Percentiles rank a stretch among this genome's conserved stretches.
Evolutionary conservation across 2,888 invertebrate species (phyloP).

Genomic region (Isoperla grammatica): DNA sequence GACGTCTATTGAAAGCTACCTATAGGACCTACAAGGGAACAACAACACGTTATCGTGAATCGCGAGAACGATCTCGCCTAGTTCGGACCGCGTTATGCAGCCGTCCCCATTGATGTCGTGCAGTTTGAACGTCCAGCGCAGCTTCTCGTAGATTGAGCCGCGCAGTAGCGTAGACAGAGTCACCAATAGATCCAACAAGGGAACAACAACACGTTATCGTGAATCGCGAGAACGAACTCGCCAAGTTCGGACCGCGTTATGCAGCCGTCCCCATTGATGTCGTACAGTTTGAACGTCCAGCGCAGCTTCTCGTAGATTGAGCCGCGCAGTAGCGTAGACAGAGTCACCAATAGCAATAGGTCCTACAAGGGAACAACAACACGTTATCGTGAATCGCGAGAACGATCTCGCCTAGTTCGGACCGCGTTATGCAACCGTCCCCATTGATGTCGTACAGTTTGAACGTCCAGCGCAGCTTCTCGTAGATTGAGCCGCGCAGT

Average conservation of each 20-base stretch:
- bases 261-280: constrained; percentile 93
- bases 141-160: constrained; percentile 88
- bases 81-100: constrained; percentile 84
- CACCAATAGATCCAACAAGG: constrained; percentile 93
- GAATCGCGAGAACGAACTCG: constrained; percentile 83
- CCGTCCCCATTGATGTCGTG: constrained; percentile 97
- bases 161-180: constrained; percentile 87
- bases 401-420: too few species aligned
- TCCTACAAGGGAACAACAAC: too few species aligned
- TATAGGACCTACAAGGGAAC: too few species aligned
- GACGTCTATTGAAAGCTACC: too few species aligned
- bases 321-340: constrained; percentile 87
- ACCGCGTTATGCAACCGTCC: too few species aligned
- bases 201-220: too few species aligned
- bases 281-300: constrained; percentile 96
- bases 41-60: too few species aligned
- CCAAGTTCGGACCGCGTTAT: constrained; percentile 86
- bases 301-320: constrained; percentile 89
- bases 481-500: too few species aligned
- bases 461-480: too few species aligned
- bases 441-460: too few species aligned
- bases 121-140: constrained; percentile 93
- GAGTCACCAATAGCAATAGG: constrained; percentile 82
- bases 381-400: too few species aligned
- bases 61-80: constrained; percentile 80